phyloP scores from a whole-genome alignment of 1,140 invertebrate genomes.

The Drosophila littoralis region DNA sequence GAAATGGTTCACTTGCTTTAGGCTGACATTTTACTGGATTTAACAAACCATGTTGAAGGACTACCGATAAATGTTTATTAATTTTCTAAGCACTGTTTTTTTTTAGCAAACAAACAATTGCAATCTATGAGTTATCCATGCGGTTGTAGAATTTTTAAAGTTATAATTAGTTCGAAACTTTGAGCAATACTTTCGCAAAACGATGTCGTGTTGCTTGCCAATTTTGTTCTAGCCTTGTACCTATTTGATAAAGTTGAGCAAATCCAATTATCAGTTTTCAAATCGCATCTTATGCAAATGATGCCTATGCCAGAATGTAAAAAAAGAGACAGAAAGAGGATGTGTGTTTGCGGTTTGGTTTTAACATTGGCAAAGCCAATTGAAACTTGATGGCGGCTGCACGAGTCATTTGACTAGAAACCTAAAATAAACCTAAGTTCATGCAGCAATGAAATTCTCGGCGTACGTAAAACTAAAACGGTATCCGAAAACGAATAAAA shows the following conservation, averaged over 20 bases:
- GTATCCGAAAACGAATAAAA: slow-evolving; percentile 50
- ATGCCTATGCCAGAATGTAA: not conserved
- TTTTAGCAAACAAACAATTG: slow-evolving; percentile 2
- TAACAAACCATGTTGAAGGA: not conserved
- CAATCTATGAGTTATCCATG: not conserved
- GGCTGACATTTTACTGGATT: not conserved
- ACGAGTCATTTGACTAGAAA: slow-evolving; percentile 54
- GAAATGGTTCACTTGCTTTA: not conserved
- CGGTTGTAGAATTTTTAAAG: slow-evolving; percentile 40
- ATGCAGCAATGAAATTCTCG: slow-evolving; percentile 22
- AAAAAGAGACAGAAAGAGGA: not conserved
- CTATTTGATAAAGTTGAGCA: slow-evolving; percentile 58
- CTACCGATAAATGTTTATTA: slow-evolving; percentile 7
- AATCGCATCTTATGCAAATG: slow-evolving; percentile 47
- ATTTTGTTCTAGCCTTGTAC: slow-evolving; percentile 33
- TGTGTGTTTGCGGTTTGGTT: slow-evolving; percentile 44
- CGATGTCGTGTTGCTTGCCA: slow-evolving; percentile 45
- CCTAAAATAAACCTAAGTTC: slow-evolving; percentile 40
- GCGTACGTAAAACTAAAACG: slow-evolving; percentile 22
- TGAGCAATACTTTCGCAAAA: slow-evolving; percentile 62
- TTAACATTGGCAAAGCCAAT: slow-evolving; percentile 43
- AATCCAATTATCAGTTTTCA: slow-evolving; percentile 69
- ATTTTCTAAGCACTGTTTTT: slow-evolving; percentile 9
- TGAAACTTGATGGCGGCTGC: slow-evolving; percentile 4
- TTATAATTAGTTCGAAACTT: slow-evolving; percentile 73